These are phyloP conservation scores for Chlorops oryzae DNA, from an alignment of 1,140 invertebrate species.

Conservation along the genomic window DNA sequence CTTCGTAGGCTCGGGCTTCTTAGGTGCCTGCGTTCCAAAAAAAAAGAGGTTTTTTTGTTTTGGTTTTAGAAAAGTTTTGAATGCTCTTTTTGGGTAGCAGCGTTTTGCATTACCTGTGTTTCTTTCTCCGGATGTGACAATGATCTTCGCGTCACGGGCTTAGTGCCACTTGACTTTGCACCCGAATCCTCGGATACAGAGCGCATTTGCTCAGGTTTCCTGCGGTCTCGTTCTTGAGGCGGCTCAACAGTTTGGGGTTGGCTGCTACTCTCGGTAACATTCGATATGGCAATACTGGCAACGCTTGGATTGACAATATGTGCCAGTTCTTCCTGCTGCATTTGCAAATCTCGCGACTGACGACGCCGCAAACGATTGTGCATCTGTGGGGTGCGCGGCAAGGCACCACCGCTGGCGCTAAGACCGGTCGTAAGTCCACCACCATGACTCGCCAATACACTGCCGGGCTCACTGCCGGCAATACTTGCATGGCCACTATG, in stretches of 20 bases:
- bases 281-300: too few species aligned
- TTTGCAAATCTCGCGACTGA: slow-evolving; percentile 35
- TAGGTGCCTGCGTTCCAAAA: slow-evolving; percentile 28
- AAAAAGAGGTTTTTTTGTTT: too few species aligned
- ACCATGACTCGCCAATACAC: slow-evolving; percentile 27
- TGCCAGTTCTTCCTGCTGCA: slow-evolving; percentile 33
- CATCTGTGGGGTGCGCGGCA: slow-evolving; percentile 39
- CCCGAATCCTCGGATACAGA: slow-evolving; percentile 46
- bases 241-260: neutral
- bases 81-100: neutral
- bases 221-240: slow-evolving; percentile 18
- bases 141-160: slow-evolving; percentile 41
- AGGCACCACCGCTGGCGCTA: slow-evolving; percentile 21
- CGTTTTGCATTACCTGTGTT: slow-evolving; percentile 38
- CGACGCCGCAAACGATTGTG: slow-evolving; percentile 37
- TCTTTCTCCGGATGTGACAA: slow-evolving; percentile 47
- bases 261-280: too few species aligned
- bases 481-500: too few species aligned
- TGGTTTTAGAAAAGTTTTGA: neutral
- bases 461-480: slow-evolving; percentile 5
- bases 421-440: too few species aligned
- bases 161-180: slow-evolving; percentile 30
- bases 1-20: slow-evolving; percentile 36
- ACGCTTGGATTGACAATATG: slow-evolving; percentile 13
- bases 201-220: slow-evolving; percentile 46